Evolutionary conservation across 2,113 vertebrate genomes (phyloP).

Genomic region (Coryphaenoides rupestris): DNA sequence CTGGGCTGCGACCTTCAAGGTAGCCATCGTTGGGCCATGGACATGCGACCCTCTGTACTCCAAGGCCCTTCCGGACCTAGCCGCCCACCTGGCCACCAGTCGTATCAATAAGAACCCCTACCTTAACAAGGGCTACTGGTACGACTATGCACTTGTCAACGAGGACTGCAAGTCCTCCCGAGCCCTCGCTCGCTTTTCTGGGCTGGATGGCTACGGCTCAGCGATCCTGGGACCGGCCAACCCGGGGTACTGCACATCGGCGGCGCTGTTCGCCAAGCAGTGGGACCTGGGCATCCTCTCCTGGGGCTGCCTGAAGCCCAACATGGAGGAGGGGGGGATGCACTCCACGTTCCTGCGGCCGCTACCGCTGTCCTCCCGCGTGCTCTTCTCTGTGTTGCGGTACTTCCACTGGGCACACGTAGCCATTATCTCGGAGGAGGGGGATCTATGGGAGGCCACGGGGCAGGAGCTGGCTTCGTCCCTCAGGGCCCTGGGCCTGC

Average conservation of each 20-base stretch:
- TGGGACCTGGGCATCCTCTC: constrained; percentile 82
- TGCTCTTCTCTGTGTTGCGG: constrained; percentile 76
- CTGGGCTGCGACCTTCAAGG: constrained; percentile 74
- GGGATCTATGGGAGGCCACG: constrained; percentile 82
- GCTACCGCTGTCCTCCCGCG: constrained; percentile 66
- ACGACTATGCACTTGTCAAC: constrained; percentile 77
- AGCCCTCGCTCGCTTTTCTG: constrained; percentile 71
- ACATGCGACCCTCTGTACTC: constrained; percentile 82
- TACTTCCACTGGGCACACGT: constrained; percentile 88
- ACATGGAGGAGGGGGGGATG: constrained; percentile 39
- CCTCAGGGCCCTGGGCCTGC: constrained; percentile 78
- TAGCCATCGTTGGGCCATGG: constrained; percentile 88
- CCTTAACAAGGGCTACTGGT: constrained; percentile 76
- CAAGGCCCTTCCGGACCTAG: constrained; percentile 78
- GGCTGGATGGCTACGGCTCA: constrained; percentile 70
- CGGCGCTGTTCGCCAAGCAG: constrained; percentile 74
- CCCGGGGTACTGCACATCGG: constrained; percentile 78
- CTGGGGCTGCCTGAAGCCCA: constrained; percentile 77
- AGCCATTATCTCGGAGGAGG: constrained; percentile 75
- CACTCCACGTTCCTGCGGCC: constrained; percentile 72
- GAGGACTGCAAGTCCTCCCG: constrained; percentile 79
- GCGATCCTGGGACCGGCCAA: constrained; percentile 83
- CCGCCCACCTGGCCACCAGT: constrained; percentile 75
- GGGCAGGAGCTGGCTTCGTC: constrained; percentile 74
- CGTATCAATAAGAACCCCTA: constrained; percentile 78